These are phyloP conservation scores for Drosophila baimaii DNA, from an alignment of 1,140 invertebrate genomes.

Conservation along the genomic window DNA sequence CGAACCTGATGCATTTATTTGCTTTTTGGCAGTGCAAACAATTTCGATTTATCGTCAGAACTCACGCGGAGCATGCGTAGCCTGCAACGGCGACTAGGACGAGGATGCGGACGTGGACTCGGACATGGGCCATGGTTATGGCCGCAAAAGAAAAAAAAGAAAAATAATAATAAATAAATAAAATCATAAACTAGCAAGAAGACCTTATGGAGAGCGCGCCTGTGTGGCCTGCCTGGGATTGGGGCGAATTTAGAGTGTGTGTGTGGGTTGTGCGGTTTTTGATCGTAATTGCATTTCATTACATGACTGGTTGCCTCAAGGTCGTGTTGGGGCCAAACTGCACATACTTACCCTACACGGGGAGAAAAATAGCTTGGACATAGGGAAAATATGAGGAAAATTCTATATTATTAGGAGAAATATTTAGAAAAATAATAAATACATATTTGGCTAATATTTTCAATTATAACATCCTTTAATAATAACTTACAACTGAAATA, in stretches of 20 bases:
- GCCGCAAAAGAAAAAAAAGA: neutral
- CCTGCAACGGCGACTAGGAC: slow-evolving; percentile 20
- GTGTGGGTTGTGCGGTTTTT: slow-evolving; percentile 75
- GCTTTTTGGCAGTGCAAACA: slow-evolving; percentile 82
- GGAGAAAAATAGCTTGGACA: neutral
- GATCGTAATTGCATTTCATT: slow-evolving; percentile 83
- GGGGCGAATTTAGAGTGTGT: slow-evolving; percentile 37
- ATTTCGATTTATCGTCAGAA: slow-evolving; percentile 80
- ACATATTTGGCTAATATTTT: too few species aligned
- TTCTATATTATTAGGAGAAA: too few species aligned
- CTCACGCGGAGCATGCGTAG: slow-evolving; percentile 78
- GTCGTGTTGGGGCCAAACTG: slow-evolving; percentile 63
- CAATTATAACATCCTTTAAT: neutral
- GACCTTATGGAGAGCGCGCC: slow-evolving; percentile 19
- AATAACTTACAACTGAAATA: neutral
- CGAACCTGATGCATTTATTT: slow-evolving; percentile 75
- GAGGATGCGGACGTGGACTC: too few species aligned
- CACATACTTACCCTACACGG: slow-evolving; percentile 34
- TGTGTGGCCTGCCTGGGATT: slow-evolving; percentile 42
- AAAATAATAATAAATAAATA: slow-evolving; percentile 14
- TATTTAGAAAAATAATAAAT: too few species aligned
- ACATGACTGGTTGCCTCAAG: slow-evolving; percentile 77
- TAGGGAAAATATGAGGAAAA: too few species aligned
- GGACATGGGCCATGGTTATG: slow-evolving; percentile 4
- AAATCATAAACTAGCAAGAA: slow-evolving; percentile 1